phyloP scores from a whole-genome alignment of 64 coral and sea anemone species.

The Anthopleura sola region DNA sequence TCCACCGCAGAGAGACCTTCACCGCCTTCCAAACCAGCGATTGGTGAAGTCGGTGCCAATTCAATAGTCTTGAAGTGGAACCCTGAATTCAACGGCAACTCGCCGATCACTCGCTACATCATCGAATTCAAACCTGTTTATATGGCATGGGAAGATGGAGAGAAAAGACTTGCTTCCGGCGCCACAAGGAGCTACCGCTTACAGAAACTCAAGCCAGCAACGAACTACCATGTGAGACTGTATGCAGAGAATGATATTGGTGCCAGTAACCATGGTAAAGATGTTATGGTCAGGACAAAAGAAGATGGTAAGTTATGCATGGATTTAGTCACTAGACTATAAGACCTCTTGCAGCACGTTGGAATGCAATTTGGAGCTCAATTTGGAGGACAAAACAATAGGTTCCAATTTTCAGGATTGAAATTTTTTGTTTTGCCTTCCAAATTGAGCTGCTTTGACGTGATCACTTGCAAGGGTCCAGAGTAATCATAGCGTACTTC shows the following conservation, averaged over 20 bases:
- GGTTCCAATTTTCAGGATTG: too few relatives aligned
- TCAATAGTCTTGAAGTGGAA: slow-evolving; percentile 56
- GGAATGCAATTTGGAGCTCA: too few relatives aligned
- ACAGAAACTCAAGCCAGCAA: slow-evolving; percentile 47
- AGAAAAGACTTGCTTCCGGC: background rate
- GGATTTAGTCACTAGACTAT: too few relatives aligned
- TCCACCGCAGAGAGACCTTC: slow-evolving; percentile 49
- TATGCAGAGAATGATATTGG: slow-evolving; percentile 63
- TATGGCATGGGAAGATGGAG: slow-evolving; percentile 17
- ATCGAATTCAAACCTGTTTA: slow-evolving; percentile 55
- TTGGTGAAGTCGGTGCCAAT: slow-evolving; percentile 31
- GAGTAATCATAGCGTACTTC: too few relatives aligned
- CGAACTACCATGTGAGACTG: slow-evolving; percentile 67
- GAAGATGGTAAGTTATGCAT: slow-evolving; percentile 54
- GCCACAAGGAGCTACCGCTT: slow-evolving; percentile 19
- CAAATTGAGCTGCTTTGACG: too few relatives aligned
- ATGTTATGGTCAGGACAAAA: slow-evolving; percentile 22
- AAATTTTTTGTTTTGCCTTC: too few relatives aligned
- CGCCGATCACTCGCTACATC: slow-evolving; percentile 44
- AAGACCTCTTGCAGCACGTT: too few relatives aligned
- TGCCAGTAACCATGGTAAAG: slow-evolving; percentile 45
- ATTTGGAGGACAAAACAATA: too few relatives aligned
- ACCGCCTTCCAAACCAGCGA: slow-evolving; percentile 40
- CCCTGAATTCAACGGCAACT: slow-evolving; percentile 59
- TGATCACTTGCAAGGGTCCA: too few relatives aligned